phyloP scores from a whole-genome alignment of 2,797 vertebrate species.

The Petrocephalus schoutedeni region DNA sequence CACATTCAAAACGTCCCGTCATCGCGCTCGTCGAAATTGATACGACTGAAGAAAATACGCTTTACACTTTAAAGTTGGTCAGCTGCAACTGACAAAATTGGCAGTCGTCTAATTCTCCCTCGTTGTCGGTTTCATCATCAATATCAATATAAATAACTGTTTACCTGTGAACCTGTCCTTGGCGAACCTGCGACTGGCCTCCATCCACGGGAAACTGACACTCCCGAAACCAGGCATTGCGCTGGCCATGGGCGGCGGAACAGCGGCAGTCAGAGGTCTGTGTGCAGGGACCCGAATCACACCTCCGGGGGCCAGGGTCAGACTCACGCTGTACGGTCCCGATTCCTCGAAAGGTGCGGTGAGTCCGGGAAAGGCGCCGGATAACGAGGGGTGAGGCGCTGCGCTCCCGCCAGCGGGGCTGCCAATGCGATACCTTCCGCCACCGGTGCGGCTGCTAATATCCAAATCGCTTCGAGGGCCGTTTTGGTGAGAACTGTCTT shows the following conservation, averaged over 20 bases:
- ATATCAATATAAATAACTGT: background rate
- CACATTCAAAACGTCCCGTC: background rate
- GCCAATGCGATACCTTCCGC: conserved; percentile 70
- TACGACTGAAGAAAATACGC: background rate
- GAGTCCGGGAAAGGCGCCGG: conserved; percentile 77
- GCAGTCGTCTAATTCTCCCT: background rate
- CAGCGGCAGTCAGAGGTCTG: conserved; percentile 82
- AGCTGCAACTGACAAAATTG: background rate
- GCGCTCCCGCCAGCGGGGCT: conserved; percentile 68
- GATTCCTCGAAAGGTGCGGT: conserved; percentile 78
- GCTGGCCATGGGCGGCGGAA: conserved; percentile 76
- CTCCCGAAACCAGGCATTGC: conserved; percentile 80
- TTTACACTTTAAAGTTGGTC: background rate
- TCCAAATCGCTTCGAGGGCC: conserved; percentile 67
- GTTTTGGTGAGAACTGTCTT: conserved; percentile 69
- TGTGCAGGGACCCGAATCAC: conserved; percentile 95
- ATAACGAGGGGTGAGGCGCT: conserved; percentile 75
- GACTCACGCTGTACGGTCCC: conserved; percentile 80
- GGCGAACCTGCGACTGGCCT: conserved; percentile 82
- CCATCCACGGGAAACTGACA: conserved; percentile 96
- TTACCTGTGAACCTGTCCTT: conserved; percentile 95
- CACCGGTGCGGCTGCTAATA: conserved; percentile 43
- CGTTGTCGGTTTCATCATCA: background rate
- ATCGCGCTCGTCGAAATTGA: background rate
- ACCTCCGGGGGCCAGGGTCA: conserved; percentile 80